Evolutionary conservation across 2,888 invertebrate species (phyloP).

Genomic region (Octodonta nipae): DNA sequence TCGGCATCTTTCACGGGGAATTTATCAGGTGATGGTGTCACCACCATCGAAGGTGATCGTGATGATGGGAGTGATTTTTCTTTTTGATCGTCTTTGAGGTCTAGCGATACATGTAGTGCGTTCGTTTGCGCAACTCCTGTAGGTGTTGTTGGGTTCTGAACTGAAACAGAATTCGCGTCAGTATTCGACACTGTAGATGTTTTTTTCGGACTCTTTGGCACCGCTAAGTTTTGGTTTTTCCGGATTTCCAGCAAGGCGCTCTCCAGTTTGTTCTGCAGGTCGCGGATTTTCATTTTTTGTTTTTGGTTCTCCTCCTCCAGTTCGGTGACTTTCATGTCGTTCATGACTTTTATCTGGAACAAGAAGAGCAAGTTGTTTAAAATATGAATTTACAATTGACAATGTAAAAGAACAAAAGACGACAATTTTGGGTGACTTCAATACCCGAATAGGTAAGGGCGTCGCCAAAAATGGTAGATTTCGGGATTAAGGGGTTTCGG

Average conservation of each 20-base stretch:
- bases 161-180: conserved; percentile 32
- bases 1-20: conserved; percentile 11
- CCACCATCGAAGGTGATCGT: neutral
- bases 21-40: conserved; percentile 8
- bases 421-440: too few relatives aligned
- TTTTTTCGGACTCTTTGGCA: conserved; percentile 20
- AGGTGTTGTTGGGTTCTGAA: conserved; percentile 30
- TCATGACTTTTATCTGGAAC: conserved; percentile 27
- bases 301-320: conserved; percentile 34
- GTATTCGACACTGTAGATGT: conserved; percentile 21
- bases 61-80: conserved; percentile 2
- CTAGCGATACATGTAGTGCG: conserved; percentile 22
- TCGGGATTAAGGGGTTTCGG: too few relatives aligned
- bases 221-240: conserved; percentile 28
- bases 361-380: too few relatives aligned
- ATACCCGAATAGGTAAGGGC: too few relatives aligned
- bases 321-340: conserved; percentile 36
- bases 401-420: too few relatives aligned
- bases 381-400: neutral
- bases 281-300: conserved; percentile 23
- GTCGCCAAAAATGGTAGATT: too few relatives aligned
- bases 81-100: conserved; percentile 3
- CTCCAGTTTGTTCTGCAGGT: conserved; percentile 28
- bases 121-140: conserved; percentile 27
- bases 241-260: conserved; percentile 26